Conservation (phyloP, 2,888 invertebrate genomes). For the Brachycybe producta region DNA sequence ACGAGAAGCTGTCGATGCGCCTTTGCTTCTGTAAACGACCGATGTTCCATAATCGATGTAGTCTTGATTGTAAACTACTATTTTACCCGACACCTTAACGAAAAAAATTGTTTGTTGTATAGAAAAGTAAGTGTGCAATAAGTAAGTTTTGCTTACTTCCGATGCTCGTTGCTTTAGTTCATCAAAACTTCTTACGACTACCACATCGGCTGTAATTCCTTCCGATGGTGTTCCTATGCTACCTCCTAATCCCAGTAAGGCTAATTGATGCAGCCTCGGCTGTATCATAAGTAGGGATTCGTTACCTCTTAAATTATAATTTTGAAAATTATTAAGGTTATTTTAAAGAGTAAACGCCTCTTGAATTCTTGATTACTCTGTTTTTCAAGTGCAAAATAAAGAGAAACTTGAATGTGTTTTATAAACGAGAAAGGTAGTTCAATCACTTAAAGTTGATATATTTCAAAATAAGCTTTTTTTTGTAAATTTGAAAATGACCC, state of each 20-base stretch:
- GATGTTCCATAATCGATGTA: constrained; percentile 28
- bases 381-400: too few species aligned
- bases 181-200: constrained; percentile 30
- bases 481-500: too few species aligned
- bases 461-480: too few species aligned
- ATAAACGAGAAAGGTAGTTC: too few species aligned
- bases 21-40: constrained; percentile 28
- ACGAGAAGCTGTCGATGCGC: constrained; percentile 30
- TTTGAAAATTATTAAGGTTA: background rate
- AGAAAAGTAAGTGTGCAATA: background rate
- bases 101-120: constrained; percentile 6
- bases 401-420: too few species aligned
- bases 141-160: too few species aligned
- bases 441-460: too few species aligned
- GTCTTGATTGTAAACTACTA: constrained; percentile 33
- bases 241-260: constrained; percentile 31
- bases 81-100: constrained; percentile 30
- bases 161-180: too few species aligned
- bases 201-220: constrained; percentile 30
- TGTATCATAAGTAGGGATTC: constrained; percentile 28
- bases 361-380: too few species aligned
- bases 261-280: constrained; percentile 27
- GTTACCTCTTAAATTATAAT: constrained; percentile 24
- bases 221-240: constrained; percentile 30
- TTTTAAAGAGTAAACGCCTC: too few species aligned